Base-by-base conservation (phyloP, 2,113 vertebrate species). In the Actenoides lindsayi region DNA sequence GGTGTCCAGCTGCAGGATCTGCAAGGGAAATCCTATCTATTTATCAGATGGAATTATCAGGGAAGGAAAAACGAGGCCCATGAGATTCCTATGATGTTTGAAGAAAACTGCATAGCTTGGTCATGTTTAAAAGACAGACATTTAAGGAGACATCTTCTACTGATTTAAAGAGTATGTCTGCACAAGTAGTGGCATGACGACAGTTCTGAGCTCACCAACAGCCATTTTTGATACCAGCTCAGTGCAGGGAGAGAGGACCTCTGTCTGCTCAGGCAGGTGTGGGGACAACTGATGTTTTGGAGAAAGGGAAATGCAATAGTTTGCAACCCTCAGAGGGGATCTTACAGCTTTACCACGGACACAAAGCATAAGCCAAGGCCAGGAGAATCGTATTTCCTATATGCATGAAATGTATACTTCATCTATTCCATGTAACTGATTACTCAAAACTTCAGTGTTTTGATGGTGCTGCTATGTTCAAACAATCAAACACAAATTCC, bases 251-350 rank as follows among this genome's bases (percentile, higher is more conserved):
- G 35, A 24, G 37, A 25, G 65, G n/a, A 73, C 21, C 23, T 1
- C 1, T 2, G 1, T 35, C 28, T 18, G 21, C 57, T 33, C 13
- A 0, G 23, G 62, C 23, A 16, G 0, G 4, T 39, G 64, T 39
- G 73, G 68, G 64, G 68, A 69, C 69, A 62, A 5, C 60, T 6
- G 12, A 7, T 70, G 24, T 12, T 41, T 39, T 12, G 70, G 19
- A 39, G n/a, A 42, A 30, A 50, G 23, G 39, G 51, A 79, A 70
- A 18, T 16, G 10, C 23, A 53, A 5, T 5, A 31, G 11, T 41
- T 70, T 50, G 51, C 35, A 67, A 68, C 51, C 28, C 37, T 76
- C 41, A 20, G 71, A 59, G n/a, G 17, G 23, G 13, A n/a, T 13
- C 67, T 68, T 15, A 37, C 62, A 84, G 73, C 10, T 0, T 42